phyloP scores from a whole-genome alignment of 1,140 invertebrate genomes.

The Achroia grisella region DNA sequence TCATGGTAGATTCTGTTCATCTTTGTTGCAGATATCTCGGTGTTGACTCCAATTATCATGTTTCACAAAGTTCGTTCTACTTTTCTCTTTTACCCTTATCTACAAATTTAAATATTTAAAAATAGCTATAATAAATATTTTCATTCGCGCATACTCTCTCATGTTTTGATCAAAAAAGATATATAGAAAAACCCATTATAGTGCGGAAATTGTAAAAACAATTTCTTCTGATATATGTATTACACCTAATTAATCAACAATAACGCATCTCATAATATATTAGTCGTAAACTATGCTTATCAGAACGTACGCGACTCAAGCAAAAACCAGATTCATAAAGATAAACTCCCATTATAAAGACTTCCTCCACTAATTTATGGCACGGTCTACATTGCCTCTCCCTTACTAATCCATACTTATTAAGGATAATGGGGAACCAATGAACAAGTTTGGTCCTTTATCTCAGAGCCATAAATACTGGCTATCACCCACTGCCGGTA shows the following conservation, averaged over 20 bases:
- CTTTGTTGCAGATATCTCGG: too few species aligned
- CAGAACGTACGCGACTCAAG: slow-evolving; percentile 42
- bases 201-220: too few species aligned
- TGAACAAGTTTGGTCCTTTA: slow-evolving; percentile 65
- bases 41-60: too few species aligned
- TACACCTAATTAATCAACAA: slow-evolving; percentile 11
- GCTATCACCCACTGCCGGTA: slow-evolving; percentile 46
- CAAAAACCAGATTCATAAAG: slow-evolving; percentile 17
- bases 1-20: too few species aligned
- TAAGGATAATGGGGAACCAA: slow-evolving; percentile 68
- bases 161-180: too few species aligned
- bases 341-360: slow-evolving; percentile 61
- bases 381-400: slow-evolving; percentile 39
- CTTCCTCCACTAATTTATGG: slow-evolving; percentile 55
- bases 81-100: too few species aligned
- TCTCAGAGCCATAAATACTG: slow-evolving; percentile 56
- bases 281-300: slow-evolving; percentile 57
- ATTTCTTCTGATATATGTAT: background rate
- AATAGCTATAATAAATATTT: too few species aligned
- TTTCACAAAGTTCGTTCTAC: too few species aligned
- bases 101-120: too few species aligned
- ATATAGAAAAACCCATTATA: too few species aligned
- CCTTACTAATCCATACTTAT: slow-evolving; percentile 66
- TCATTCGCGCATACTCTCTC: too few species aligned
- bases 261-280: slow-evolving; percentile 51